Base-by-base conservation (phyloP, 2,113 vertebrate genomes). In the Colius striatus region DNA sequence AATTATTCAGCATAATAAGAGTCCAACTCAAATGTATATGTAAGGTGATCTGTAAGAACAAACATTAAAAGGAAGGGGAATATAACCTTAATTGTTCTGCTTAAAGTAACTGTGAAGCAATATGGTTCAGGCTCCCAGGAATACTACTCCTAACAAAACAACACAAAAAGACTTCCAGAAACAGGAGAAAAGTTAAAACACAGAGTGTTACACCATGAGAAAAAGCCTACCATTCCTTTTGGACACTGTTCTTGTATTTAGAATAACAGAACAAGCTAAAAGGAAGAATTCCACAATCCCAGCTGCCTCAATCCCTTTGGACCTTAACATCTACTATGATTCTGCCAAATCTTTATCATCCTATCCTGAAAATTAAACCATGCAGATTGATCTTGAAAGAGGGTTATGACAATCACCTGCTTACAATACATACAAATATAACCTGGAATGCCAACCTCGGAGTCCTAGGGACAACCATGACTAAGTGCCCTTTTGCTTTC, bases 351-450 rank as follows among this genome's bases (percentile, higher is more conserved):
- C 90, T 93, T 78, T 61, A 81, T 30, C 19, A 4, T 67, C 38
- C 84, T 36, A 1, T 27, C 32, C 73, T 30, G 6, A 65, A 78
- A 93, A 83, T 48, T 86, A 66, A 94, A 61, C 82, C 6, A 11
- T 60, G 74, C 1, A 47, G 85, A 50, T 47, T 71, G 80, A 92
- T 67, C 65, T 68, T 78, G 87, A 82, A 87, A 89, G 65, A 57
- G 41, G 55, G 70, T 23, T 84, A 63, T 58, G 70, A 92, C 68
- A 38, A 26, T 65, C 91, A 92, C 89, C 88, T 91, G 89, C 84
- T 87, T 36, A 84, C 73, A 90, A 72, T 34, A 45, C 27, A 60
- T 18, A 88, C 65, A 90, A 87, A 92, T 63, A 95, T 68, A 94
- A 86, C 72, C 65, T n/a, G 68, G 68, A 71, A 93, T 25, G 65